Evolutionary conservation across 1,140 invertebrate genomes (phyloP).

Genomic region (Trissolcus basalis): DNA sequence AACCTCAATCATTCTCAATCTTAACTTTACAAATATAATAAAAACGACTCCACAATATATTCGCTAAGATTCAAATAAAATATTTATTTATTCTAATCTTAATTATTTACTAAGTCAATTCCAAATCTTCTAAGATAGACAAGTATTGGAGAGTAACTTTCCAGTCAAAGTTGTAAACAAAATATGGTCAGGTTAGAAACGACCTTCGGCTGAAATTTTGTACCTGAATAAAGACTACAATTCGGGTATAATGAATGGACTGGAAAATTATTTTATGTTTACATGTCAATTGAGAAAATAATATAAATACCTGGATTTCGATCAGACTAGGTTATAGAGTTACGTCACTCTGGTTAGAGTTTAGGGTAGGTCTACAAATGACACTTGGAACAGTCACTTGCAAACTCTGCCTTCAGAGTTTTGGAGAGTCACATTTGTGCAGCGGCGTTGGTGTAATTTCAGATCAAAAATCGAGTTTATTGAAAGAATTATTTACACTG

Average conservation of each 20-base stretch:
- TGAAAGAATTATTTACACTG: background rate
- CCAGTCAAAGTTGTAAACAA: no score
- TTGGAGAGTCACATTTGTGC: background rate
- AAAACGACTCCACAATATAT: no score
- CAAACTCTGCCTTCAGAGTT: background rate
- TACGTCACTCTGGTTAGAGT: slow-evolving; percentile 1
- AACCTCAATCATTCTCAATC: no score
- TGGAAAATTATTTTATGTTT: background rate
- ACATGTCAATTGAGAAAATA: background rate
- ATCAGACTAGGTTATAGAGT: background rate
- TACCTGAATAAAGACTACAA: no score
- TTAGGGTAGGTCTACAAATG: background rate
- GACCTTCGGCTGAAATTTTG: no score
- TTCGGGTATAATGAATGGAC: background rate
- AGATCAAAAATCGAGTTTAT: background rate
- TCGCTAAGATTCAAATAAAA: no score
- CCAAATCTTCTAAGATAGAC: no score
- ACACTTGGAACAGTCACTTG: background rate
- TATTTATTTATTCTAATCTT: no score
- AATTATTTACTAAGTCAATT: no score
- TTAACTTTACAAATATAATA: no score
- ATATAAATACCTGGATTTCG: background rate
- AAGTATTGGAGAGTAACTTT: no score
- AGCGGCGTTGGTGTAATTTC: background rate
- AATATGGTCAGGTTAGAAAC: no score